Evolutionary conservation across 2,888 invertebrate genomes (phyloP).

Genomic region (Morpho achilles): DNA sequence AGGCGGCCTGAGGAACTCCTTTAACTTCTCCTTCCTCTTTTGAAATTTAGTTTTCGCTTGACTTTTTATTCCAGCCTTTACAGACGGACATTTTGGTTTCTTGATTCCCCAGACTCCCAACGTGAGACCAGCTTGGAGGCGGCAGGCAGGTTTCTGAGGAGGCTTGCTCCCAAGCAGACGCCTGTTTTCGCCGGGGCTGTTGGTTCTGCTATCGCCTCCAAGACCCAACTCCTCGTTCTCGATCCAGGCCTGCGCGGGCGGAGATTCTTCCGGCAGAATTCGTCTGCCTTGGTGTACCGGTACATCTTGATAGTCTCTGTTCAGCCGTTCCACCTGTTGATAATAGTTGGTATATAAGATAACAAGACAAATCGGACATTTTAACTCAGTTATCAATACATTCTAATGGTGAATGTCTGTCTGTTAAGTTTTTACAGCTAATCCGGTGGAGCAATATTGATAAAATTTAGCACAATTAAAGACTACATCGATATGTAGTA

Average conservation of each 20-base stretch:
- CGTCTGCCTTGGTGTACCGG: constrained; percentile 43
- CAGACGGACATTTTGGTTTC: constrained; percentile 30
- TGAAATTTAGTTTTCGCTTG: constrained; percentile 49
- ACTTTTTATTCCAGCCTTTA: constrained; percentile 28
- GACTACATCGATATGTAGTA: too few relatives aligned
- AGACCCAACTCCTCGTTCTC: constrained; percentile 46
- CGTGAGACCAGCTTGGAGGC: constrained; percentile 54
- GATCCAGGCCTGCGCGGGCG: constrained; percentile 53
- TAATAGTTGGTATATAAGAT: too few relatives aligned
- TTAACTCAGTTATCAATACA: too few relatives aligned
- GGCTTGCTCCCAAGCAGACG: constrained; percentile 41
- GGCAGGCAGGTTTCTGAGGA: constrained; percentile 33
- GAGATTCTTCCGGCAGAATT: constrained; percentile 42
- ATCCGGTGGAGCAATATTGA: too few relatives aligned
- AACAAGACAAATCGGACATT: too few relatives aligned
- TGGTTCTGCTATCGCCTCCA: constrained; percentile 33
- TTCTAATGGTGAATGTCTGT: too few relatives aligned
- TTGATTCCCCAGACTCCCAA: constrained; percentile 43
- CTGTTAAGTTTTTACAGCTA: too few relatives aligned
- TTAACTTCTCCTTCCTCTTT: constrained; percentile 52
- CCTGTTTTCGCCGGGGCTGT: constrained; percentile 53
- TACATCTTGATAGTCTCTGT: constrained; percentile 34
- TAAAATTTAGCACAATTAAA: too few relatives aligned
- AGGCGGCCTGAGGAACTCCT: constrained; percentile 56
- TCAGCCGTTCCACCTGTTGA: constrained; percentile 37